Evolutionary conservation across 2,888 invertebrate species (phyloP), one percentile per base, ranked within the genome.

Genomic region (Apotomis capreana): DNA sequence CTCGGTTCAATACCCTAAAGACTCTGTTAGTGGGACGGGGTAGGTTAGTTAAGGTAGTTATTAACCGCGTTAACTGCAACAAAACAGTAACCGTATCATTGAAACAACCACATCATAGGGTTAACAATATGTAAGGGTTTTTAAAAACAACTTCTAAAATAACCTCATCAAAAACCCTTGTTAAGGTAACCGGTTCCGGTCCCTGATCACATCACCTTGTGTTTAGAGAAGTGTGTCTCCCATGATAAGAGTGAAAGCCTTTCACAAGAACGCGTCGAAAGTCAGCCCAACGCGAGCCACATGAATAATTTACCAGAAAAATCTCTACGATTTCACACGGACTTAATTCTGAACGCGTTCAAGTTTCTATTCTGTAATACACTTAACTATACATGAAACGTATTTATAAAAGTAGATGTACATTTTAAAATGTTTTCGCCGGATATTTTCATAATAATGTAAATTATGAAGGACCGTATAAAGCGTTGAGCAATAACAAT

Each of bases 301-400:
- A 92, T 93, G 92, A 92, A 93, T 93, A 91, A 93, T 93, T 92
- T 91, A 92, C 91, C 92, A 93, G 91, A 92, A 92, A 92, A 91
- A 91, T 92, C 92, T 92, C 91, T 89, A 90, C 92, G 92, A 91
- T 93, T 93, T 92, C 92, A 91, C 92, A 87, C 85, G 83, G 86
- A 89, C 87, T 89, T 88, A 88, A 92, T 93, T 92, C 92, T 81
- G 85, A 87, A 87, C 89, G 90, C 91, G 90, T 90, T 85, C 87
- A 84, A 84, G 85, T 91, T 91, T 91, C 92, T 89, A 90, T 89
- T 92, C 88, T 84, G 85, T 89, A 89, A 89, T 89, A 89, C 87
- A 90, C 89, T 89, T 88, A 87, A 86, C 83, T 82, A 62, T 58
- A 54, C n/a, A 67, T 67, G 69, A 69, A 36, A 73, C 37, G 55